Percentiles rank a stretch among this genome's conserved stretches.
These are phyloP conservation scores for Drosophila murphyi DNA, from an alignment of 1,140 invertebrate species.

Conservation along the genomic window DNA sequence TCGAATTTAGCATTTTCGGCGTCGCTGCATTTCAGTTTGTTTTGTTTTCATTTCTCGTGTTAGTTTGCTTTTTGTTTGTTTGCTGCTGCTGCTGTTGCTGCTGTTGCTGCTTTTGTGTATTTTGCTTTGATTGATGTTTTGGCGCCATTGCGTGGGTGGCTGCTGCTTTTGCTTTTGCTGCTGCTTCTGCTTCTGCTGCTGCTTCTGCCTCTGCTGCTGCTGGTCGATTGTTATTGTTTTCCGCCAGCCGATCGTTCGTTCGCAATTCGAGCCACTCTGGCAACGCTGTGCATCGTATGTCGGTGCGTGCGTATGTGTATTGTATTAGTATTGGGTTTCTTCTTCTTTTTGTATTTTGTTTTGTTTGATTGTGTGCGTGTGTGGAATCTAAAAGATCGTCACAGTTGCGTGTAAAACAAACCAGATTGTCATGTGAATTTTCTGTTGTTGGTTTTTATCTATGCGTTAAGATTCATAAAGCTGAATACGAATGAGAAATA, in stretches of 20 bases:
- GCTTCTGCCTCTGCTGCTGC: constrained; percentile 6
- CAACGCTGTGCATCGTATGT: constrained; percentile 25
- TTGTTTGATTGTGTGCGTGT: constrained; percentile 14
- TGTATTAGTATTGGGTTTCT: background rate
- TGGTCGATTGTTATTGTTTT: constrained; percentile 14
- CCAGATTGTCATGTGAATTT: constrained; percentile 68
- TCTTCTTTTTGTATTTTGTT: background rate
- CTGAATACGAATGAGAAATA: constrained; percentile 3
- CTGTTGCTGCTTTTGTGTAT: constrained; percentile 37
- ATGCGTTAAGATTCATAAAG: constrained; percentile 22
- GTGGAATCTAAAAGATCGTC: constrained; percentile 35
- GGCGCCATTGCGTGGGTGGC: constrained; percentile 44
- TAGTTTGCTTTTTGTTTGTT: constrained; percentile 31
- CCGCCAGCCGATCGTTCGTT: constrained; percentile 16
- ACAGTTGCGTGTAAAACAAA: constrained; percentile 56
- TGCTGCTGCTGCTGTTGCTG: constrained; percentile 18
- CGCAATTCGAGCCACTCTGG: constrained; percentile 32
- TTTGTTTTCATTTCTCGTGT: constrained; percentile 38
- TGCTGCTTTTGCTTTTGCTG: too few species aligned
- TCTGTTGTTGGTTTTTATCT: constrained; percentile 26
- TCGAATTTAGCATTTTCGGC: constrained; percentile 8
- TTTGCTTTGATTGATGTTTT: constrained; percentile 57
- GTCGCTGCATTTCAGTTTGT: constrained; percentile 26
- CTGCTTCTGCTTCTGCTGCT: background rate
- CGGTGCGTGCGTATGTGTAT: too few species aligned